Evolutionary conservation across 2,797 vertebrate genomes (phyloP).

Genomic region (Sebastes minor): DNA sequence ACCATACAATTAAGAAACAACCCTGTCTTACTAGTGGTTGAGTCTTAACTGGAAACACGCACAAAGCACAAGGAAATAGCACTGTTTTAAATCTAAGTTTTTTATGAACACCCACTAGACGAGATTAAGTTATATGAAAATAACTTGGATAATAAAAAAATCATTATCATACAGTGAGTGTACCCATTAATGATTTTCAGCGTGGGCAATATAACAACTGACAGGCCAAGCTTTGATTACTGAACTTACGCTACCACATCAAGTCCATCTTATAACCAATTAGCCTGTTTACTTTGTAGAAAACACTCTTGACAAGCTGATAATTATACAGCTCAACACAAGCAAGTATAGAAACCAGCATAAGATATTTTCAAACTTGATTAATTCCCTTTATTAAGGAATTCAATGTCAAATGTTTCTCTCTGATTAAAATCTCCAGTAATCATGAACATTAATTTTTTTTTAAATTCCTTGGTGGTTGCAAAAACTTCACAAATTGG

Average conservation of each 20-base stretch:
- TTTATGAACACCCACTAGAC: not conserved
- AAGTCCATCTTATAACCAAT: not conserved
- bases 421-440: not conserved
- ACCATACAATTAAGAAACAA: not conserved
- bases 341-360: not conserved
- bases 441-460: not conserved
- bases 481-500: not conserved
- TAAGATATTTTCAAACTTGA: not conserved
- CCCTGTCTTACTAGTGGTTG: not conserved
- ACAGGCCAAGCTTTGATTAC: not conserved
- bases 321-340: not conserved
- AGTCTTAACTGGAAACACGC: not conserved
- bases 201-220: not conserved
- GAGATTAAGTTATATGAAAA: too few species aligned
- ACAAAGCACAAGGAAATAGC: not conserved
- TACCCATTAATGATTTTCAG: not conserved
- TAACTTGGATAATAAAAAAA: not conserved
- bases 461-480: not conserved
- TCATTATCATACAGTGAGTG: not conserved
- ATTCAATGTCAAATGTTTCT: not conserved
- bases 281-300: not conserved
- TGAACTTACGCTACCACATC: not conserved
- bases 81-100: not conserved
- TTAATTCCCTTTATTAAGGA: not conserved
- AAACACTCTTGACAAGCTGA: not conserved